Evolutionary conservation across 2,888 invertebrate genomes (phyloP).

Genomic region (Platycheirus rosarum): DNA sequence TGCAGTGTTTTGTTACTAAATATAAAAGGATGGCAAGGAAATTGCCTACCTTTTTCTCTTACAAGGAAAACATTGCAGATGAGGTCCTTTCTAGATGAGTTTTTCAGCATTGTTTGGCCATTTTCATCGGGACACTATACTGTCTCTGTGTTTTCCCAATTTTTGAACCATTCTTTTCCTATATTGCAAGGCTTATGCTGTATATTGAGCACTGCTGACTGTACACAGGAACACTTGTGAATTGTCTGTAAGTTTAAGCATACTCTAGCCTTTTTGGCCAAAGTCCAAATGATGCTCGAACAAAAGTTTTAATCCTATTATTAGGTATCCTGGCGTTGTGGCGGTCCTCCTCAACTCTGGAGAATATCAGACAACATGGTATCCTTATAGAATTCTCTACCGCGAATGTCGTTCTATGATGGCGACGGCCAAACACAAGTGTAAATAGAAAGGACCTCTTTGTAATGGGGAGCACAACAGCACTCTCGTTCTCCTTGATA

Average conservation of each 20-base stretch:
- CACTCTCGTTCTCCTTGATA: slow-evolving; percentile 10
- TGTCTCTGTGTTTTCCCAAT: slow-evolving; percentile 32
- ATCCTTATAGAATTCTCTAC: slow-evolving; percentile 33
- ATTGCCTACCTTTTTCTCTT: slow-evolving; percentile 53
- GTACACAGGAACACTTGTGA: slow-evolving; percentile 66
- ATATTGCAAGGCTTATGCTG: slow-evolving; percentile 24
- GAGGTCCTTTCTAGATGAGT: slow-evolving; percentile 43
- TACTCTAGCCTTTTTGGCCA: slow-evolving; percentile 55
- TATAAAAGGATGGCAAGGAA: slow-evolving; percentile 45
- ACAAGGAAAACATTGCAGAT: slow-evolving; percentile 21
- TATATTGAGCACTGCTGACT: slow-evolving; percentile 17
- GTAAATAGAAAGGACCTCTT: slow-evolving; percentile 5
- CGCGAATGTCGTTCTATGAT: slow-evolving; percentile 47
- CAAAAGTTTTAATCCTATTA: slow-evolving; percentile 72
- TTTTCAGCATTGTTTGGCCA: slow-evolving; percentile 43
- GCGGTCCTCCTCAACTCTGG: background rate
- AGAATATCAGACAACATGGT: slow-evolving; percentile 10
- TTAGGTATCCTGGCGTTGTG: slow-evolving; percentile 37
- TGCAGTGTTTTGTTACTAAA: slow-evolving; percentile 51
- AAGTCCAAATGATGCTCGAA: slow-evolving; percentile 64
- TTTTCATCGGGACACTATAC: slow-evolving; percentile 4
- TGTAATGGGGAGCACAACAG: slow-evolving; percentile 5
- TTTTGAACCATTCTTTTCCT: slow-evolving; percentile 35
- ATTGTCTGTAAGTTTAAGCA: slow-evolving; percentile 63
- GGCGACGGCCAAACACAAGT: background rate